phyloP scores from a whole-genome alignment of 1,140 invertebrate genomes.

The Pachyrhynchus sulphureomaculatus region DNA sequence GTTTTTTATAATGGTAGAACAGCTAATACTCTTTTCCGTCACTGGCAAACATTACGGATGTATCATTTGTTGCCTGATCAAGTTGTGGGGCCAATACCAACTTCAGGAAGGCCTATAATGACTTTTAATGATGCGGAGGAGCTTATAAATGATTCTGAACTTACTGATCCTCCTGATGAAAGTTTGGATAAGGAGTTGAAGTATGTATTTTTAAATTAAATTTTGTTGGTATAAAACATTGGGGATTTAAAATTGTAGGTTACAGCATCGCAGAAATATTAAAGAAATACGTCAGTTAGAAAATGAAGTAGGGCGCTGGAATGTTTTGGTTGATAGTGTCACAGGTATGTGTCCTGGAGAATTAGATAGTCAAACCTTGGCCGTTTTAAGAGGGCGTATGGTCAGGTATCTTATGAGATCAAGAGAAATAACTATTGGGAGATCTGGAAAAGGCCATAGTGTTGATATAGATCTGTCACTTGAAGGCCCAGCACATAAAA shows the following conservation, averaged over 20 bases:
- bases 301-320: conserved; percentile 84
- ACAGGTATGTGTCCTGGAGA: conserved; percentile 74
- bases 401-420: conserved; percentile 95
- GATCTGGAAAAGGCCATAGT: conserved; percentile 82
- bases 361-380: conserved; percentile 90
- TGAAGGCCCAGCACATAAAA: conserved; percentile 86
- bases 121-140: conserved; percentile 94
- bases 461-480: conserved; percentile 94
- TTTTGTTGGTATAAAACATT: not conserved
- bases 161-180: conserved; percentile 79
- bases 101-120: conserved; percentile 62
- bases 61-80: conserved; percentile 92
- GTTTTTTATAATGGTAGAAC: conserved; percentile 87
- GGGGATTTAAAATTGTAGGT: conserved; percentile 3
- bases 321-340: conserved; percentile 85
- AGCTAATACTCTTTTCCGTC: conserved; percentile 77
- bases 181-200: conserved; percentile 58
- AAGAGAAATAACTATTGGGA: conserved; percentile 92
- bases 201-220: not conserved
- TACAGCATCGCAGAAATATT: conserved; percentile 66
- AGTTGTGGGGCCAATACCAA: conserved; percentile 65
- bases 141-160: conserved; percentile 79
- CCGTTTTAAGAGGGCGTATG: conserved; percentile 86
- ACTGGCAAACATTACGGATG: conserved; percentile 93
- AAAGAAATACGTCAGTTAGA: conserved; percentile 87